A percentile compares a stretch with the other conserved stretches of the same genome.
Evolutionary conservation across 2,797 vertebrate genomes (phyloP).

Genomic region (Myotis planiceps): DNA sequence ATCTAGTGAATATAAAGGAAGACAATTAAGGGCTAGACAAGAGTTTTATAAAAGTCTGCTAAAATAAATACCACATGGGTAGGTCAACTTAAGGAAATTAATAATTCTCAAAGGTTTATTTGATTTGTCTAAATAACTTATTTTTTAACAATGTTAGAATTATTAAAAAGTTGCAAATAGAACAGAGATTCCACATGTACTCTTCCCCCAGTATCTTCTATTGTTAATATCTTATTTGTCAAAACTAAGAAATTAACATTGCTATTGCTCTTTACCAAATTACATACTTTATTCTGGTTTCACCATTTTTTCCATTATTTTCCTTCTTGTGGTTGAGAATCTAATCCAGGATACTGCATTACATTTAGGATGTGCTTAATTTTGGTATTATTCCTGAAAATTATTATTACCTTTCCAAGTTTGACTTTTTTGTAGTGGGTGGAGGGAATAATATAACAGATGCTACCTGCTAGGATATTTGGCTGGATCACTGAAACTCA

Average conservation of each 20-base stretch:
- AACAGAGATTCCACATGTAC: background rate
- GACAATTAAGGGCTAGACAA: background rate
- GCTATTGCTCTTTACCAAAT: background rate
- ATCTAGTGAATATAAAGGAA: background rate
- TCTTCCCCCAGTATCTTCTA: background rate
- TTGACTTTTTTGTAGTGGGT: background rate
- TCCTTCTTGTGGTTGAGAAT: background rate
- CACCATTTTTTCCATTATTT: background rate
- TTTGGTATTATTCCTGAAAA: conserved; percentile 16
- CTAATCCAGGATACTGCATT: background rate
- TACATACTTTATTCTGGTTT: background rate
- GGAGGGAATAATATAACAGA: background rate
- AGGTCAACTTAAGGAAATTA: background rate
- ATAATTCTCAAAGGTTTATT: background rate
- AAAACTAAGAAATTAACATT: background rate
- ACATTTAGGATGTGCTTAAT: conserved; percentile 2
- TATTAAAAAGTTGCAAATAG: background rate
- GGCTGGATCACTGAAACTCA: background rate
- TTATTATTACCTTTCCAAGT: background rate
- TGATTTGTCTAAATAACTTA: background rate
- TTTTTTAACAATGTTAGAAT: background rate
- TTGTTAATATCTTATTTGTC: background rate
- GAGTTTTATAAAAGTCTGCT: background rate
- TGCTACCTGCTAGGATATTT: background rate
- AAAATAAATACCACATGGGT: background rate